Base-by-base conservation (phyloP, 2,888 invertebrate species). In the Taphrorychus bicolor region DNA sequence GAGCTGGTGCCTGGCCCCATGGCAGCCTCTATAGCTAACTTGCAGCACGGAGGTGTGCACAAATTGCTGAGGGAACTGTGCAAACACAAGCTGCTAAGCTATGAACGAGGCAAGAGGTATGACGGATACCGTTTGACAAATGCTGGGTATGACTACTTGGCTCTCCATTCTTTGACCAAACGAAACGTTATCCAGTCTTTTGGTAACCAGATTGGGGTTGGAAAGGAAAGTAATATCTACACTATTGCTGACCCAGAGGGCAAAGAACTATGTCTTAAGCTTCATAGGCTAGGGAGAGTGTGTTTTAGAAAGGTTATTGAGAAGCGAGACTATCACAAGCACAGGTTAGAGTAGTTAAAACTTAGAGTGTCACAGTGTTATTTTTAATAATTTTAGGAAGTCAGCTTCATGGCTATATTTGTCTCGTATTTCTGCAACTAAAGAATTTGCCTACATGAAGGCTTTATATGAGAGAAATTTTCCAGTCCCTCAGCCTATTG, bases 191-290 rank as follows among this genome's bases (percentile, higher is more conserved):
- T 97, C 16, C 84, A 87, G 41, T 94, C 93, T 0, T 95, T 99
- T 80, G 99, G 99, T 11, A 98, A 96, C 81, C 98, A 99, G 84
- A 98, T 99, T 76, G 99, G 99, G 40, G 94, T 98, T 32, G 99
- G 99, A 48, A 99, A 99, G 81, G 99, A 99, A 82, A 98, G 98
- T 0, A 97, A 98, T 79, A 94, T 98, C 73, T 98, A 96, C 78
- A 89, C 92, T 48, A 96, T 95, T 0, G 91, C 89, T 2, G 89
- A 95, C 83, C 88, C 90, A 71, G 91, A 94, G 49, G 90, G 88
- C 0, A 88, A 89, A 68, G 89, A 93, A 22, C 83, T 95, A 22
- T 97, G 97, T 77, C 85, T 99, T 62, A 99, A 99, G 81, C 83
- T 98, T 17, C 97, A 97, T 82, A 91, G 95, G 78, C 84, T 99